These are phyloP conservation scores for Acrossocheilus wenchowensis DNA, from an alignment of 2,797 vertebrate genomes.

Conservation along the genomic window DNA sequence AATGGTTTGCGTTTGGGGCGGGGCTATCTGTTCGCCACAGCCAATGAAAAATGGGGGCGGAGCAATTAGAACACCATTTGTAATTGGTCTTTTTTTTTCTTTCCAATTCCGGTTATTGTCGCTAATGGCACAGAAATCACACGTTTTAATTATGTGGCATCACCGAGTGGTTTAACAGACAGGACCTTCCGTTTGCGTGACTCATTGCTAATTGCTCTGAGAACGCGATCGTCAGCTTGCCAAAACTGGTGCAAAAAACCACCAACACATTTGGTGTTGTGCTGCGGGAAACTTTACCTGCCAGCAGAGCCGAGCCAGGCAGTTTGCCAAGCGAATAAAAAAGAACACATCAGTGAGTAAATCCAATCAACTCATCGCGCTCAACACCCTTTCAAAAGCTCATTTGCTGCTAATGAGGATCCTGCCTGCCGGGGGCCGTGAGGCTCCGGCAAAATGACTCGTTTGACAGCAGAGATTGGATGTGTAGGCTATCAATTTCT, in stretches of 20 bases:
- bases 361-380: conserved; percentile 31
- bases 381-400: conserved; percentile 32
- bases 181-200: neutral
- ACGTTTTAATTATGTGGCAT: neutral
- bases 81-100: neutral
- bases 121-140: neutral
- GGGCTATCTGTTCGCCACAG: neutral
- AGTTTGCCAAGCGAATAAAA: conserved; percentile 4
- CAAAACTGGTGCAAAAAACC: neutral
- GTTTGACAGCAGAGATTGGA: conserved; percentile 28
- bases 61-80: neutral
- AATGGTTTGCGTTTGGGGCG: neutral
- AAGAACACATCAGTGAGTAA: conserved; percentile 35
- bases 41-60: neutral
- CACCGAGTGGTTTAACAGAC: neutral
- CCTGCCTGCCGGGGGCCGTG: neutral
- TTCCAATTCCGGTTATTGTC: neutral
- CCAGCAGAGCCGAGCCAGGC: neutral
- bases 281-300: conserved; percentile 20
- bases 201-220: conserved; percentile 22
- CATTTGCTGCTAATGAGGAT: conserved; percentile 34
- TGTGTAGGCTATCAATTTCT: conserved; percentile 28
- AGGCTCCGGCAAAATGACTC: neutral
- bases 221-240: neutral
- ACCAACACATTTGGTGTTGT: neutral